Evolutionary conservation across 2,888 invertebrate genomes (phyloP), one percentile per base, ranked within the genome.

Genomic region (Conops quadrifasciatus): DNA sequence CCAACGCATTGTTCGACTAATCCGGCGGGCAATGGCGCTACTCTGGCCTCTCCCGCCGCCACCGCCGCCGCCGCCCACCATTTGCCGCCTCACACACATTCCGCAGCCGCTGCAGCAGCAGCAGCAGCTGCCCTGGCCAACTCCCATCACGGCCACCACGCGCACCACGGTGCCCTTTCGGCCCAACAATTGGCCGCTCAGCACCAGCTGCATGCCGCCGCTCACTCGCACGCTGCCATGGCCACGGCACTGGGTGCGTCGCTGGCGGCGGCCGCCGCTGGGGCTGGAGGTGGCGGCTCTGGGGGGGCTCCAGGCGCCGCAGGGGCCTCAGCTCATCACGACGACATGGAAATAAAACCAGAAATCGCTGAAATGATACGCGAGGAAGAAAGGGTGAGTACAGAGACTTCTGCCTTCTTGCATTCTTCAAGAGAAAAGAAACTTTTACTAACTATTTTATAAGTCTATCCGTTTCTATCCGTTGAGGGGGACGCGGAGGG

Each of bases 331-430:
- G 82, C 87, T 78, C 89, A 88, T 86, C 87, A 88, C 72, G 95
- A 95, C 80, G 95, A 95, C 86, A 90, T 94, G 87, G 95, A 95
- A 88, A 94, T 96, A 88, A 93, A 95, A 80, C 95, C 95, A 66
- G 95, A 95, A 88, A 96, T 95, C 88, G 95, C 95, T 71, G 95
- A 96, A 88, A 95, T 96, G 95, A 96, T 95, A 85, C 93, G 95
- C 86, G 95, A 96, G 89, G 95, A 96, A 88, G 95, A 95, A 89
- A 89, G 95, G 93, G 95, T 95, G 86, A 94, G 94, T 93, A 16
- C 2, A 24, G 13, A 7, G 58, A 15, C 28, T 24, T 15, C 24
- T 13, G 15, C 13, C 53, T 56, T 9, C 24, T 15, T 24, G 21
- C 3, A 16, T 28, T 26, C 36, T 36, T 36, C 9, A 36, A 9